Conservation (phyloP, 2,888 invertebrate genomes). For the Therioaphis trifolii region DNA sequence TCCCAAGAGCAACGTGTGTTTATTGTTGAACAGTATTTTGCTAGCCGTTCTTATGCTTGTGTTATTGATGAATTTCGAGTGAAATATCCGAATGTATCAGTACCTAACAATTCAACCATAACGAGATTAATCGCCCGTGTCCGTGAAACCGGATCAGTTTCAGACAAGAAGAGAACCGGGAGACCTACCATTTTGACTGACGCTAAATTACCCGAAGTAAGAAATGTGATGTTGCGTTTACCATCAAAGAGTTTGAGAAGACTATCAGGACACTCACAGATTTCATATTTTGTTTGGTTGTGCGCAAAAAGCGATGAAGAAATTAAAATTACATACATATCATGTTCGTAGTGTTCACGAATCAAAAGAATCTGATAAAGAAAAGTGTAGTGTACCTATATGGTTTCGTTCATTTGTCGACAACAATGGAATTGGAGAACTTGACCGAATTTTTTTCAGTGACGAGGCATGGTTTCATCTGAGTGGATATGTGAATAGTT, state of each 20-base stretch:
- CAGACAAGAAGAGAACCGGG: no score
- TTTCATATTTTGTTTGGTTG: slow-evolving; percentile 31
- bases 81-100: slow-evolving; percentile 12
- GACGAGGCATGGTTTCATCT: slow-evolving; percentile 7
- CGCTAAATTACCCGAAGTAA: slow-evolving; percentile 17
- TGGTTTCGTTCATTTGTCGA: neutral
- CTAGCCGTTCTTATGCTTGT: neutral
- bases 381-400: neutral
- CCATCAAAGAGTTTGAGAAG: neutral
- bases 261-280: slow-evolving; percentile 13
- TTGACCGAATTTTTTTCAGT: neutral
- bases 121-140: no score
- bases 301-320: slow-evolving; percentile 32
- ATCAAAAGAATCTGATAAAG: neutral
- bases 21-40: no score
- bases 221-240: slow-evolving; percentile 18
- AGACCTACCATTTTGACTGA: no score
- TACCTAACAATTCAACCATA: no score
- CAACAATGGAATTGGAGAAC: neutral
- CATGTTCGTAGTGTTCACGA: slow-evolving; percentile 36
- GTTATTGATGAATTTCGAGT: slow-evolving; percentile 14
- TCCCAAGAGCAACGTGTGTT: no score
- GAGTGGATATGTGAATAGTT: slow-evolving; percentile 6
- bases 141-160: no score
- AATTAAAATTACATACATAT: slow-evolving; percentile 21